A percentile compares a stretch with the other conserved stretches of the same genome.
Evolutionary conservation across 1,140 invertebrate species (phyloP).

Genomic region (Scaptomyza graminum): DNA sequence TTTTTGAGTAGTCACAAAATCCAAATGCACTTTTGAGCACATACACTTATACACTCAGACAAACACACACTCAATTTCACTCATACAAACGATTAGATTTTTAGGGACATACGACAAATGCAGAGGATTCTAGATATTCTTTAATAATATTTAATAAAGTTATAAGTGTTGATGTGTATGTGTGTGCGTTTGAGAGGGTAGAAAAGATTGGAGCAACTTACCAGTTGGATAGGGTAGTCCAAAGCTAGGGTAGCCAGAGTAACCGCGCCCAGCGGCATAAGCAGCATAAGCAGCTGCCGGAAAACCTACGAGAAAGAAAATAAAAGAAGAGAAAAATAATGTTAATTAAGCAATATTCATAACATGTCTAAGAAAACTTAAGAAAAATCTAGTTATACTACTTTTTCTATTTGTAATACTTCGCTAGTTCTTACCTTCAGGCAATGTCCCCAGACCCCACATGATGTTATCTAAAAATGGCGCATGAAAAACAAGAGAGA

Average conservation of each 20-base stretch:
- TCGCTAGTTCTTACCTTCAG: conserved; percentile 92
- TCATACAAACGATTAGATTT: conserved; percentile 37
- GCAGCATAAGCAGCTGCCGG: conserved; percentile 96
- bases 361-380: background rate
- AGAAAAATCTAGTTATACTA: background rate
- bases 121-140: conserved; percentile 23
- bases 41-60: conserved; percentile 8
- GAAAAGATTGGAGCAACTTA: conserved; percentile 85
- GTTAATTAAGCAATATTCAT: background rate
- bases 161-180: conserved; percentile 9
- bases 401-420: too few relatives aligned
- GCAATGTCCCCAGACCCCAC: conserved; percentile 98
- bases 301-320: conserved; percentile 88
- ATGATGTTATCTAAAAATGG: conserved; percentile 93
- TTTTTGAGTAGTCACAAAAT: conserved; percentile 40
- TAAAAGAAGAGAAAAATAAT: background rate
- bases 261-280: conserved; percentile 96
- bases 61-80: conserved; percentile 24
- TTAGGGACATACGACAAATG: conserved; percentile 17
- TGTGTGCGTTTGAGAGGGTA: conserved; percentile 7
- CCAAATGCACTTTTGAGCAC: background rate
- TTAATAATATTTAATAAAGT: conserved; percentile 19
- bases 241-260: conserved; percentile 98
- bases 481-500: conserved; percentile 54
- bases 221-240: conserved; percentile 98